phyloP scores from a whole-genome alignment of 2,888 invertebrate genomes.

The Melinaea marsaeus region DNA sequence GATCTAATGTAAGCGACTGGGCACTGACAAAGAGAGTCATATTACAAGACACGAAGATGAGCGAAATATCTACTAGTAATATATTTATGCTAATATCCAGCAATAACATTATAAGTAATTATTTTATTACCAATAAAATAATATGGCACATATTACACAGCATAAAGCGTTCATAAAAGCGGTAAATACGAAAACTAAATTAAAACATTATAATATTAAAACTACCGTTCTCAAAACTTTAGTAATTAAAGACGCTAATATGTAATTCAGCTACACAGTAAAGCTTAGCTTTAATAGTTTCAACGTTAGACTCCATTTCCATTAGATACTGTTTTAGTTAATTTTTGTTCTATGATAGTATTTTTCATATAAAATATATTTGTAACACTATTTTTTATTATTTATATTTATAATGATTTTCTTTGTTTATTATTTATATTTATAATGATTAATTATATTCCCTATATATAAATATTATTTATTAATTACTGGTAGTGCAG shows the following conservation, averaged over 20 bases:
- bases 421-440: background rate
- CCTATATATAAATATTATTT: no score
- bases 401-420: constrained; percentile 14
- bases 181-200: background rate
- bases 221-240: constrained; percentile 22
- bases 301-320: constrained; percentile 47
- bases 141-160: background rate
- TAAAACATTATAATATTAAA: constrained; percentile 14
- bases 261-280: constrained; percentile 18
- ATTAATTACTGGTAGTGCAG: no score
- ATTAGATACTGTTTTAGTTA: constrained; percentile 66
- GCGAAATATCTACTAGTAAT: background rate
- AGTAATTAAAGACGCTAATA: constrained; percentile 4
- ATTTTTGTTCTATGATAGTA: constrained; percentile 45
- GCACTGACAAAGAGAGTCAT: constrained; percentile 5
- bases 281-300: constrained; percentile 47
- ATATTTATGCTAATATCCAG: background rate
- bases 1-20: constrained; percentile 4
- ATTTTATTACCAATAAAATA: background rate
- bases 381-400: constrained; percentile 53
- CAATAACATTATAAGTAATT: background rate
- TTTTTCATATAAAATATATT: background rate
- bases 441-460: no score
- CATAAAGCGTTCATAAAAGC: background rate
- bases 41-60: background rate